Evolutionary conservation across 2,113 vertebrate species (phyloP), one percentile per base, ranked within the genome.

Genomic region (Junco hyemalis): DNA sequence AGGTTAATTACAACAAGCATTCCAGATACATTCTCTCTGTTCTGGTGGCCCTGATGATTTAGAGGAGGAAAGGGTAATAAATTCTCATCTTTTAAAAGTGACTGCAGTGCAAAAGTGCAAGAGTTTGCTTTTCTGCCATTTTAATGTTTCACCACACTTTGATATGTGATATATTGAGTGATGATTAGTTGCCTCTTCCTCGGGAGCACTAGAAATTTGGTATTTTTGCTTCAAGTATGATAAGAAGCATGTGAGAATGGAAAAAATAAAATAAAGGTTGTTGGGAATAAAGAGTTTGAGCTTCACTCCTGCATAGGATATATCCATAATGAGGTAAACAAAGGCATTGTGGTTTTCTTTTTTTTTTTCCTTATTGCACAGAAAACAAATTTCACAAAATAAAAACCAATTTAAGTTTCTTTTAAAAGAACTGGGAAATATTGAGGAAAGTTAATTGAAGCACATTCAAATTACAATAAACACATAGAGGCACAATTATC

Each of bases 381-480:
- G 97, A 96, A 97, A 98, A 97, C 90, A 97, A 95, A 96, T 97
- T 97, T 98, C 93, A 96, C 95, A 94, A 97, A 97, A 97, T 96
- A 96, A 97, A 97, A 97, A 95, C 95, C 96, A 97, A 98, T 98
- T 98, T 98, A 97, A 97, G 96, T 98, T 98, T 97, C 96, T 97
- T 97, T 97, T 97, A 92, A 96, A 97, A 94, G 97, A 98, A 97
- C 90, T 95, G 85, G 94, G 95, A 98, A 98, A 98, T 97, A 98
- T 96, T 98, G 97, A 97, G 97, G 95, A 92, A 97, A 98, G 97
- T 98, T 98, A 98, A 98, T 98, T 97, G 97, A 97, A 97, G 96
- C 95, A 93, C 96, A 98, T 97, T 98, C 94, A 93, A 95, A 98
- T 96, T 96, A 97, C 97, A 98, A 97, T 98, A 96, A 98, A 97